These are phyloP conservation scores for Tringa solitaria DNA, from an alignment of 2,113 vertebrate genomes.

Conservation along the genomic window DNA sequence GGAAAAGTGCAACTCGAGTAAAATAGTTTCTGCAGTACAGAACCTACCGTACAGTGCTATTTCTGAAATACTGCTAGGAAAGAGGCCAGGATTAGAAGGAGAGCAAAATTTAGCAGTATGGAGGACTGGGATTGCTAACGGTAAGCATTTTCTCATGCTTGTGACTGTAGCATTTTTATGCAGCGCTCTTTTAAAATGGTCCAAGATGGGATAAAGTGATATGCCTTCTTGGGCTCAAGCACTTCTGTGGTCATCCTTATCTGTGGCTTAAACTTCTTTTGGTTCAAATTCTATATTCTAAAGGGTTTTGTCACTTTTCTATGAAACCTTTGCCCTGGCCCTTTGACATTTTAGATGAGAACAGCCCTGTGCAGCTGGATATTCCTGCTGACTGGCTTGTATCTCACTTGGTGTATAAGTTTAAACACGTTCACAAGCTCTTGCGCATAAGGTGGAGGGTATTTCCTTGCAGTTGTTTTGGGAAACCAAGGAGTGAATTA, in stretches of 20 bases:
- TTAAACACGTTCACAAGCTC: not conserved
- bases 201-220: not conserved
- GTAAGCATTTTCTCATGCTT: constrained; percentile 19
- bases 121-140: not conserved
- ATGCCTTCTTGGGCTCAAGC: not conserved
- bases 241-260: not conserved
- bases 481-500: not conserved
- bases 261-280: not conserved
- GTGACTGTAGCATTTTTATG: not conserved
- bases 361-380: not conserved
- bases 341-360: not conserved
- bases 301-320: not conserved
- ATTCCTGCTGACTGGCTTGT: not conserved
- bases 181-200: not conserved
- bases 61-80: constrained; percentile 51
- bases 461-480: not conserved
- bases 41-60: constrained; percentile 25
- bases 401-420: not conserved
- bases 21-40: constrained; percentile 37
- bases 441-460: not conserved
- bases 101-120: constrained; percentile 37
- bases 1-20: not conserved
- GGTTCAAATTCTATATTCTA: not conserved
- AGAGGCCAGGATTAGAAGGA: constrained; percentile 43
- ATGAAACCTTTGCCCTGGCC: not conserved